Evolutionary conservation across 2,797 vertebrate genomes (phyloP), one percentile per base, ranked within the genome.

Genomic region (Pipistrellus nathusii): DNA sequence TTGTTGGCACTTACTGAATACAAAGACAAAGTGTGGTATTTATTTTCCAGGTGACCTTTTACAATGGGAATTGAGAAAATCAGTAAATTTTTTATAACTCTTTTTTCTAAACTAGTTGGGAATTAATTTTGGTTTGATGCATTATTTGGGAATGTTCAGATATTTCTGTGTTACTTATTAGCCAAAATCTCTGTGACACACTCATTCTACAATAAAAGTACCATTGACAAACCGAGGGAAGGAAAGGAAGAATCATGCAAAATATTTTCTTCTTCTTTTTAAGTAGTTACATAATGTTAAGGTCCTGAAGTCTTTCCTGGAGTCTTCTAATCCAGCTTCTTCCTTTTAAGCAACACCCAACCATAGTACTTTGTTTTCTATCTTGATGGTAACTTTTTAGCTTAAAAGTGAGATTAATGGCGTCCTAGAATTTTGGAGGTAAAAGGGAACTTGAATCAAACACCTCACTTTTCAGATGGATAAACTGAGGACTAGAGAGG

Each of bases 211-310:
- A 32, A 66, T 38, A 44, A 84, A 78, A n/a, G 46, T 17, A 88
- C 23, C 25, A 8, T 0, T 64, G 44, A 14, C 4, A 5, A 2
- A 21, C 3, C 0, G 14, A 17, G 8, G 11, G 59, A n/a, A 53
- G 14, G 20, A 35, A 18, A 32, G 18, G 27, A 21, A 44, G 15
- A 2, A 6, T 20, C 20, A 7, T 1, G 35, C 5, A 38, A 38
- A 44, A 69, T 41, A 20, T 12, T 1, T 35, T 12, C 38, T 32
- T 77, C 7, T n/a, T 48, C 38, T 30, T 68, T 69, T 18, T 41
- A 66, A 57, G 48, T 51, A 13, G 0, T 3, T 44, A 53, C 6
- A n/a, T 11, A 17, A 41, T 5, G 5, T 57, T 18, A 53, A 48
- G 23, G 13, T 12, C 53, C n/a, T 1, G 2, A 41, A 32, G 5